Conservation (phyloP, 2,888 invertebrate genomes). For the Apomyelois bistriatella region DNA sequence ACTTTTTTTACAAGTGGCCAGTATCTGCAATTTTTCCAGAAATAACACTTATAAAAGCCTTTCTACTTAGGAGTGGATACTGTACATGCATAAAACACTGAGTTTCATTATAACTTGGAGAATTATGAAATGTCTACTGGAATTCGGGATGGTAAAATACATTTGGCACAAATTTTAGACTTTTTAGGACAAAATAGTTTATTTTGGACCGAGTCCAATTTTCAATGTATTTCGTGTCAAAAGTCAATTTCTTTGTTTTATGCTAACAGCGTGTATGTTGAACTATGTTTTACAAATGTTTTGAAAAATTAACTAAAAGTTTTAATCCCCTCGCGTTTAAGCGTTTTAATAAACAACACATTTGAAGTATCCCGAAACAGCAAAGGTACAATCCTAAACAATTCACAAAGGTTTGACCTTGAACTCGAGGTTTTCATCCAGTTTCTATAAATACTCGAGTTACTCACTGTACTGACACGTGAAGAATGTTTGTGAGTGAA, state of each 20-base stretch:
- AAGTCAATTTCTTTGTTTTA: neutral
- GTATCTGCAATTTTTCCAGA: no score
- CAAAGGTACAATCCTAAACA: neutral
- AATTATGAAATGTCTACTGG: neutral
- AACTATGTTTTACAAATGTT: no score
- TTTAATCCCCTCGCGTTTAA: no score
- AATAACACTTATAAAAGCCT: no score
- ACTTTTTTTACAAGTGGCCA: no score
- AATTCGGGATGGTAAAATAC: neutral
- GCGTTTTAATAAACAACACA: neutral
- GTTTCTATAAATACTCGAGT: constrained; percentile 11
- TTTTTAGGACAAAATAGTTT: neutral
- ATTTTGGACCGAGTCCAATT: constrained; percentile 1
- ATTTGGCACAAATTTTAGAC: constrained; percentile 9
- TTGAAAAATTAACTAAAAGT: no score
- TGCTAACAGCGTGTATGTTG: no score
- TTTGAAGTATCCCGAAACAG: neutral
- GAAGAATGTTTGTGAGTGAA: neutral
- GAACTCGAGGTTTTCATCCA: neutral
- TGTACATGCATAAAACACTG: constrained; percentile 5
- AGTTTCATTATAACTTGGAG: neutral
- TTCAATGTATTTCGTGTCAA: neutral
- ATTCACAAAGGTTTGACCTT: neutral
- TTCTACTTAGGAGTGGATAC: neutral
- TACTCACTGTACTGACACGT: neutral